A percentile compares a stretch with the other conserved stretches of the same genome.
Conservation (phyloP, 1,140 invertebrate genomes). For the Hycleus phaleratus region DNA sequence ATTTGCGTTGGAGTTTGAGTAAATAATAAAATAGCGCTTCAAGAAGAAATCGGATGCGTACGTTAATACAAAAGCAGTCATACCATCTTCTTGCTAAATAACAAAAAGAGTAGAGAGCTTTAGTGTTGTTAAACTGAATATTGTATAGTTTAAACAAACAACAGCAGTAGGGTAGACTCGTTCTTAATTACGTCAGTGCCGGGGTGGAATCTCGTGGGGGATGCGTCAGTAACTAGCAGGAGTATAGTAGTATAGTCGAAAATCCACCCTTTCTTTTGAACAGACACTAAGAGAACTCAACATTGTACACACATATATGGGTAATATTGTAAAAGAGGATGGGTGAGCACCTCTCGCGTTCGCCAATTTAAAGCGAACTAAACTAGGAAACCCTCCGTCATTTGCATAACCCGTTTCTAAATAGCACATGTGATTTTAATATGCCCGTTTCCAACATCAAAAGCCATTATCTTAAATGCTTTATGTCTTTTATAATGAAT, state of each 20-base stretch:
- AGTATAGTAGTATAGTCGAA: not conserved
- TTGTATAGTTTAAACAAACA: too few species aligned
- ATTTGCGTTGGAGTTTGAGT: too few species aligned
- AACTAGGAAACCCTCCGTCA: slow-evolving; percentile 1
- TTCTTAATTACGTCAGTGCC: slow-evolving; percentile 10
- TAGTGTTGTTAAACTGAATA: too few species aligned
- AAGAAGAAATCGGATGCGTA: too few species aligned
- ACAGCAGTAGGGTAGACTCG: not conserved
- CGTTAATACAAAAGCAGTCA: too few species aligned
- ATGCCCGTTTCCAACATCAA: slow-evolving; percentile 10
- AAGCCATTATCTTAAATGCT: slow-evolving; percentile 15
- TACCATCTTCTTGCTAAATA: too few species aligned
- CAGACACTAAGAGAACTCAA: not conserved
- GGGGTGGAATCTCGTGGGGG: slow-evolving; percentile 6
- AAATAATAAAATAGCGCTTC: too few species aligned
- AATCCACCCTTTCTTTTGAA: slow-evolving; percentile 13
- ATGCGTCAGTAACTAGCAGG: slow-evolving; percentile 4
- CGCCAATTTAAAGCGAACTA: not conserved
- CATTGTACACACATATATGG: too few species aligned
- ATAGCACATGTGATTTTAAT: slow-evolving; percentile 13
- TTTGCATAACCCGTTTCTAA: slow-evolving; percentile 15
- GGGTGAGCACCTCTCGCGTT: not conserved
- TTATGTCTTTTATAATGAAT: slow-evolving; percentile 15
- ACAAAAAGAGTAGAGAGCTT: too few species aligned
- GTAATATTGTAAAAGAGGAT: too few species aligned